Conservation (phyloP, 2,888 invertebrate species). For the Linyphia triangularis region DNA sequence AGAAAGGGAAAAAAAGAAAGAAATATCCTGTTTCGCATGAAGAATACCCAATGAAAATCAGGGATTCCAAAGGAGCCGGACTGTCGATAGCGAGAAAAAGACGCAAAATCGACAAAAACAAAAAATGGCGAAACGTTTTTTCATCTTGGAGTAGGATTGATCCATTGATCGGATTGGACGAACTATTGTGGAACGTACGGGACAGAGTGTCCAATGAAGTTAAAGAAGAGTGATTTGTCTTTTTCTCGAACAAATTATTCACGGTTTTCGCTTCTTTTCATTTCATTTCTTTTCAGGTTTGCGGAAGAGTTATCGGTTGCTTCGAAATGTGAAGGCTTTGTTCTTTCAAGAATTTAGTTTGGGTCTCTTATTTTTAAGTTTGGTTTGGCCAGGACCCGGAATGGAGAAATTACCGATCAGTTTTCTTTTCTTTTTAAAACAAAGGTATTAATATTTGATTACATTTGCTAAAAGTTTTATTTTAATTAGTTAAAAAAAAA, state of each 20-base stretch:
- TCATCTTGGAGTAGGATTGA: conserved; percentile 11
- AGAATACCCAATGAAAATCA: conserved; percentile 40
- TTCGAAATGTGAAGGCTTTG: neutral
- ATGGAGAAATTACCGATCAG: too few species aligned
- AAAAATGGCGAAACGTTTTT: conserved; percentile 12
- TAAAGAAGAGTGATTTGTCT: conserved; percentile 33
- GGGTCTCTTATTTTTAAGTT: neutral
- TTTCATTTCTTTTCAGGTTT: conserved; percentile 36
- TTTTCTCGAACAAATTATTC: conserved; percentile 49
- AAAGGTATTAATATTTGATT: too few species aligned
- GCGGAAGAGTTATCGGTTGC: neutral
- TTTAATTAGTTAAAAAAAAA: too few species aligned
- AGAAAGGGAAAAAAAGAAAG: neutral
- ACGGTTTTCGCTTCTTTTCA: conserved; percentile 33
- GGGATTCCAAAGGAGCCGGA: neutral
- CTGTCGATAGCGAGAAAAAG: conserved; percentile 31
- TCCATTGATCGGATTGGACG: conserved; percentile 49
- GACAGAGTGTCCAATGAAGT: conserved; percentile 22
- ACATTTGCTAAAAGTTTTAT: too few species aligned
- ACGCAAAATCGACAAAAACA: conserved; percentile 1
- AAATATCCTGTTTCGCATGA: neutral
- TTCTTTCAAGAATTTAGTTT: neutral
- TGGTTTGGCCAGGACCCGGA: neutral
- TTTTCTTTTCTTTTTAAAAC: too few species aligned
- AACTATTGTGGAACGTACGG: conserved; percentile 34